Conservation (phyloP, 2,888 invertebrate genomes). For the Melikaiella ostensackeni region DNA sequence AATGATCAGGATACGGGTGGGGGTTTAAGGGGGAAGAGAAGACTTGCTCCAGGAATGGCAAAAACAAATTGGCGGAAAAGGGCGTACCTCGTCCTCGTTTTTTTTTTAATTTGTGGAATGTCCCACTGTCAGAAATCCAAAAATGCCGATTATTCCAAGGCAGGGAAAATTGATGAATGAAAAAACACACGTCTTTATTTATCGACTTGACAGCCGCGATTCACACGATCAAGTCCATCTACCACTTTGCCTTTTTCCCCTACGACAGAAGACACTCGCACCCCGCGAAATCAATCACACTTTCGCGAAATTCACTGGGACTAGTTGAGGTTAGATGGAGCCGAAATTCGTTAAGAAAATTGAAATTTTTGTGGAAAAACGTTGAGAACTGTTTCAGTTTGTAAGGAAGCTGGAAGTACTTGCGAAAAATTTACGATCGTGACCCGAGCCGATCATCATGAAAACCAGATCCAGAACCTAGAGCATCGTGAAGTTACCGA, state of each 20-base stretch:
- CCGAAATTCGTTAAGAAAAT: not conserved
- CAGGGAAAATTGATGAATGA: not conserved
- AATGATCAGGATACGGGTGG: not conserved
- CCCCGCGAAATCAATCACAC: constrained; percentile 41
- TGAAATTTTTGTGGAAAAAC: not conserved
- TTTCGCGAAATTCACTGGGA: constrained; percentile 28
- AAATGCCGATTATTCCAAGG: not conserved
- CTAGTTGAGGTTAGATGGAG: not conserved
- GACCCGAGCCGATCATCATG: constrained; percentile 72
- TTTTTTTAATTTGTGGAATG: not conserved
- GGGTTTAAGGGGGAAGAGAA: constrained; percentile 18
- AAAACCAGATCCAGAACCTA: constrained; percentile 52
- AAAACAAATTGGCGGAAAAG: constrained; percentile 42
- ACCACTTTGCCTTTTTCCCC: constrained; percentile 27
- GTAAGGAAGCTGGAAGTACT: constrained; percentile 47
- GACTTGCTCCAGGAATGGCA: not conserved
- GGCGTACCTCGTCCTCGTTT: constrained; percentile 41
- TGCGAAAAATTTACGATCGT: constrained; percentile 65
- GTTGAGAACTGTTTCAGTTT: not conserved
- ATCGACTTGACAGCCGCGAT: constrained; percentile 38
- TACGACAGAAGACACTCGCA: constrained; percentile 30
- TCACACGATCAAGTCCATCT: not conserved
- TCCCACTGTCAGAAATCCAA: constrained; percentile 5
- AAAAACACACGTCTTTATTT: not conserved
- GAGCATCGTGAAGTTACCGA: constrained; percentile 1